phyloP scores from a whole-genome alignment of 2,797 vertebrate genomes.

The Premnoplex brunnescens region DNA sequence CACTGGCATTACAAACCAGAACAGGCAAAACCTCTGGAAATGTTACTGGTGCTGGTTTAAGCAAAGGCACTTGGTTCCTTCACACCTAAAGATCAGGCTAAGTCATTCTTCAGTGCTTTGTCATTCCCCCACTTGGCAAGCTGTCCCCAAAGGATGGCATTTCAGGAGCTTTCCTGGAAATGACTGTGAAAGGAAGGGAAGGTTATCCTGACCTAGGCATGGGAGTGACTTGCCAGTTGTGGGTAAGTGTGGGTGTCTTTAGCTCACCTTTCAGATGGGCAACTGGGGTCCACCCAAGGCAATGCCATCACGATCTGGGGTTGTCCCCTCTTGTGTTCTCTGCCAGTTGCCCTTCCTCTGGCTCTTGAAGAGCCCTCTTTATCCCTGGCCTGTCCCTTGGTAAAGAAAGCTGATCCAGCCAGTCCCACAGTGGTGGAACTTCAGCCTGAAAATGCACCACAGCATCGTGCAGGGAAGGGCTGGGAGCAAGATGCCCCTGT shows the following conservation, averaged over 20 bases:
- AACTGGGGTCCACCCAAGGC: neutral
- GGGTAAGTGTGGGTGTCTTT: neutral
- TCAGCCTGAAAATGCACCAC: neutral
- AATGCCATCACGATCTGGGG: neutral
- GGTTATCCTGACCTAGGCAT: neutral
- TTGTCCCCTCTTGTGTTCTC: neutral
- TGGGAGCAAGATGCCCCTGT: neutral
- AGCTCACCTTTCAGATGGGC: neutral
- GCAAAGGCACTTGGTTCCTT: neutral
- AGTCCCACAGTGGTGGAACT: neutral
- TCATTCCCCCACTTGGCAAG: neutral
- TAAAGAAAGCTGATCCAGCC: neutral
- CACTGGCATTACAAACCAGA: neutral
- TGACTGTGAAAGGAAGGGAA: neutral
- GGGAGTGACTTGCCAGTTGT: neutral
- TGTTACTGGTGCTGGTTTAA: neutral
- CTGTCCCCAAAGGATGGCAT: neutral
- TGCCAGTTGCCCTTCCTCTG: neutral
- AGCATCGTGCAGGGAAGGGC: neutral
- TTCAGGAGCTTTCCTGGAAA: neutral
- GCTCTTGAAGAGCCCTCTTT: accelerated
- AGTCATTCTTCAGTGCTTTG: neutral
- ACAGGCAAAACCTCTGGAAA: neutral
- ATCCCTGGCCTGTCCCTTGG: neutral
- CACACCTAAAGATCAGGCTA: neutral